phyloP scores from a whole-genome alignment of 2,888 invertebrate genomes.

The Eupithecia subumbrata region DNA sequence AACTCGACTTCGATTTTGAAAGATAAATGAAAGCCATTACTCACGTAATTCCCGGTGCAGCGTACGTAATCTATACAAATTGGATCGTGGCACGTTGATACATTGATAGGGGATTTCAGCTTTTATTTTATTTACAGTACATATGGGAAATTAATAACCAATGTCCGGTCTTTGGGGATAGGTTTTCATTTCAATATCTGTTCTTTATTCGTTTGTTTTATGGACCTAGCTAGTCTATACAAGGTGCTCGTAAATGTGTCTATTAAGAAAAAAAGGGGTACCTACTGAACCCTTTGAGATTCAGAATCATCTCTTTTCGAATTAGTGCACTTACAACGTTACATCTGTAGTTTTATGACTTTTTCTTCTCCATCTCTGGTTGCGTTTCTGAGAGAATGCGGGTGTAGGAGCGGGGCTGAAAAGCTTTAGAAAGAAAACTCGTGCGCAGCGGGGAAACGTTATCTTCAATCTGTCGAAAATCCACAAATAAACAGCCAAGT shows the following conservation, averaged over 20 bases:
- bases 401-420: neutral
- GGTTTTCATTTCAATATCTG: conserved; percentile 29
- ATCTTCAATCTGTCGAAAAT: neutral
- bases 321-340: neutral
- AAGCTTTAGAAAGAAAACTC: neutral
- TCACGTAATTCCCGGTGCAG: conserved; percentile 61
- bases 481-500: too few relatives aligned
- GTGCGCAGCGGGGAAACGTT: neutral
- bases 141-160: conserved; percentile 54
- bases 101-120: conserved; percentile 53
- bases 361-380: neutral
- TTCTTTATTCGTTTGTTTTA: neutral
- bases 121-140: conserved; percentile 53
- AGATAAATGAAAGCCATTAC: conserved; percentile 70
- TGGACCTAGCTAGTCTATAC: neutral
- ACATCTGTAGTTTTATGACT: neutral
- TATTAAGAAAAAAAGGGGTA: neutral
- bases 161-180: conserved; percentile 33
- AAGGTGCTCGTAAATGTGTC: neutral
- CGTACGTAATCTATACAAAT: conserved; percentile 65
- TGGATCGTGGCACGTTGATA: conserved; percentile 55
- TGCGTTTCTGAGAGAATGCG: neutral
- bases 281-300: neutral
- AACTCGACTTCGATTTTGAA: conserved; percentile 36
- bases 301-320: neutral